Percentiles rank a stretch among this genome's conserved stretches.
Evolutionary conservation across 53 echinoderm and acorn worm species (phyloP).

Genomic region (Holothuria scabra): DNA sequence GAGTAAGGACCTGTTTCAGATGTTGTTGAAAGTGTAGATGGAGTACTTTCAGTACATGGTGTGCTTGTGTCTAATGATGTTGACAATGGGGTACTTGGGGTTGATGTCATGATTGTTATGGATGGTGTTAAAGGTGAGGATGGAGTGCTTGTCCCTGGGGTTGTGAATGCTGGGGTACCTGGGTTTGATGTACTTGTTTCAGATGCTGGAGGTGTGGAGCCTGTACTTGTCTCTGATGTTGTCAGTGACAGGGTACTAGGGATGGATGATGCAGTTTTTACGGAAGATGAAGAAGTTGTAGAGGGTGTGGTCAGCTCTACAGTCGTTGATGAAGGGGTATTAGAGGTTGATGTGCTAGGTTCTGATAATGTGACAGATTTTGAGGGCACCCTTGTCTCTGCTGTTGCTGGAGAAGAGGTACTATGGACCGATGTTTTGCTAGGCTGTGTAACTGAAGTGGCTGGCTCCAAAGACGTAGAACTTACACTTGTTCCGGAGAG

Average conservation of each 20-base stretch:
- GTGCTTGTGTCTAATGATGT: too few relatives aligned
- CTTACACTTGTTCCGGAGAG: too few relatives aligned
- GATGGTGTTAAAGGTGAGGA: background rate
- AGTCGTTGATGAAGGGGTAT: too few relatives aligned
- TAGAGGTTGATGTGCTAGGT: background rate
- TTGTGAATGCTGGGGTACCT: background rate
- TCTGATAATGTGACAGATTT: background rate
- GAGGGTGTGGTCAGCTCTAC: too few relatives aligned
- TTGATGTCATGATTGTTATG: background rate
- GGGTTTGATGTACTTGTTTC: background rate
- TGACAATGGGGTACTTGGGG: too few relatives aligned
- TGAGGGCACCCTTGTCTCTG: too few relatives aligned
- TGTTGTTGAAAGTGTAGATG: slow-evolving; percentile 8
- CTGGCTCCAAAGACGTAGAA: too few relatives aligned
- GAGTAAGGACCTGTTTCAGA: background rate
- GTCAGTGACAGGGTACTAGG: background rate
- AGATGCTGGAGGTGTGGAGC: background rate
- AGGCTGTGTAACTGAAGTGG: too few relatives aligned
- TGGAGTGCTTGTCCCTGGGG: background rate
- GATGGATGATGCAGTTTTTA: background rate
- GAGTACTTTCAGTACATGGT: too few relatives aligned
- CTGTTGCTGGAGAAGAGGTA: too few relatives aligned
- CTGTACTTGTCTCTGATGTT: background rate
- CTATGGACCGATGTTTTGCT: too few relatives aligned
- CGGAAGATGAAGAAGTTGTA: background rate